Percentiles rank a stretch among this genome's conserved stretches.
phyloP scores from a whole-genome alignment of 2,888 invertebrate genomes.

The Biston stratarius region DNA sequence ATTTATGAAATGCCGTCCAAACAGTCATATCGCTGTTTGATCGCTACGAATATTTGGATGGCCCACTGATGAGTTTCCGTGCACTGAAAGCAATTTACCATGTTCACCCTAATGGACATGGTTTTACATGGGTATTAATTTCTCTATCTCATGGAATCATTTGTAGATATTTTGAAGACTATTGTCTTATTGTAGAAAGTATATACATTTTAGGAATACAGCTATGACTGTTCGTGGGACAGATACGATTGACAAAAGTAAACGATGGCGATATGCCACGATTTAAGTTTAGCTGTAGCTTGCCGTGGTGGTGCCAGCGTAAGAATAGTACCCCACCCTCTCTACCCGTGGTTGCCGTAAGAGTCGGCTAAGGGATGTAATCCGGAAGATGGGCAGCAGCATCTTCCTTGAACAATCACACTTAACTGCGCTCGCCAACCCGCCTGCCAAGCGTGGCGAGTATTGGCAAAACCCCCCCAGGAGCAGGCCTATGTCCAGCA shows the following conservation, averaged over 20 bases:
- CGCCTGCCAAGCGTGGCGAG: too few relatives aligned
- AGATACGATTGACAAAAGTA: not conserved
- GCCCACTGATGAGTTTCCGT: conserved; percentile 60
- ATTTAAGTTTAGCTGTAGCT: too few relatives aligned
- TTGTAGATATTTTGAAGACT: not conserved
- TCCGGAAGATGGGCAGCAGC: too few relatives aligned
- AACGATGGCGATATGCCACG: too few relatives aligned
- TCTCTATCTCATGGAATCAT: conserved; percentile 24
- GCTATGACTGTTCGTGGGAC: not conserved
- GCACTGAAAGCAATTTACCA: conserved; percentile 55
- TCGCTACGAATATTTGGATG: conserved; percentile 64
- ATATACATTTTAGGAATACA: not conserved
- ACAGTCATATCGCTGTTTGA: conserved; percentile 66
- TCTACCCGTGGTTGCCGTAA: too few relatives aligned
- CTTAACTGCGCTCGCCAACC: too few relatives aligned
- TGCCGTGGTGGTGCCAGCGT: too few relatives aligned
- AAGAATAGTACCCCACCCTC: too few relatives aligned
- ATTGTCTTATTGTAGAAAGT: not conserved
- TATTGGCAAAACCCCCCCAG: too few relatives aligned
- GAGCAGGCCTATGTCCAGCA: too few relatives aligned
- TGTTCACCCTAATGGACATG: conserved; percentile 38
- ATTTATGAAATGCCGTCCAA: conserved; percentile 62
- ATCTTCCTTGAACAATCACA: too few relatives aligned
- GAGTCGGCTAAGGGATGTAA: too few relatives aligned
- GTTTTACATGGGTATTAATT: conserved; percentile 39